Base-by-base conservation (phyloP, 2,888 invertebrate species). In the Drosophila nr. medialis region DNA sequence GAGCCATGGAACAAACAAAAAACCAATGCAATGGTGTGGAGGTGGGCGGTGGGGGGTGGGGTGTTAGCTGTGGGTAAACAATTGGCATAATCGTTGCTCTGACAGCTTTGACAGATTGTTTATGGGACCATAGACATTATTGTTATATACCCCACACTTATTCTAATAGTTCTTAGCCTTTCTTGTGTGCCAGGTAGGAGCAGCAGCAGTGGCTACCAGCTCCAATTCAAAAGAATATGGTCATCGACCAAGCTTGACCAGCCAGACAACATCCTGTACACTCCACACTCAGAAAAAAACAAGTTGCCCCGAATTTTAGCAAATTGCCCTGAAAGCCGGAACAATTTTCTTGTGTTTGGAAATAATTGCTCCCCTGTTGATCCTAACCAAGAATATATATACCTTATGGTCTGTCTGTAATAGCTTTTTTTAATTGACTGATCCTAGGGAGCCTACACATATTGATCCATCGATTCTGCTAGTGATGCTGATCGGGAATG, bases 41-140 rank as follows among this genome's bases (percentile, higher is more conserved):
- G 34, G 0, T n/a, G 18, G 24, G 6, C 1, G 24, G 24, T n/a
- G 21, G 21, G 40, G 24, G n/a, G 13, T 4, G 11, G 4, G 13
- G 4, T 8, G 45, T 30, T 29, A 42, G n/a, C 27, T 42, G 50
- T 15, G 56, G 54, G 42, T 77, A 70, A 81, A 78, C 85, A 85
- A 87, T 83, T 83, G 83, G 80, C 83, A 72, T 72, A 80, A 81
- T 70, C 68, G 75, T 51, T 69, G 72, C 71, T 66, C 65, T 80
- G 86, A 81, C 86, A 83, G 77, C 75, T 81, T 80, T 86, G 86
- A 84, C 83, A 81, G 84, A 83, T 83, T 81, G 53, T 63, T 80
- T 71, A 66, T 80, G 64, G 68, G 21, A 34, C 48, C 54, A 54
- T 42, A 50, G 29, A 27, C 54, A 49, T 32, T 38, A 10, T 38